Base-by-base conservation (phyloP, 2,888 invertebrate genomes). In the Meganola albula region DNA sequence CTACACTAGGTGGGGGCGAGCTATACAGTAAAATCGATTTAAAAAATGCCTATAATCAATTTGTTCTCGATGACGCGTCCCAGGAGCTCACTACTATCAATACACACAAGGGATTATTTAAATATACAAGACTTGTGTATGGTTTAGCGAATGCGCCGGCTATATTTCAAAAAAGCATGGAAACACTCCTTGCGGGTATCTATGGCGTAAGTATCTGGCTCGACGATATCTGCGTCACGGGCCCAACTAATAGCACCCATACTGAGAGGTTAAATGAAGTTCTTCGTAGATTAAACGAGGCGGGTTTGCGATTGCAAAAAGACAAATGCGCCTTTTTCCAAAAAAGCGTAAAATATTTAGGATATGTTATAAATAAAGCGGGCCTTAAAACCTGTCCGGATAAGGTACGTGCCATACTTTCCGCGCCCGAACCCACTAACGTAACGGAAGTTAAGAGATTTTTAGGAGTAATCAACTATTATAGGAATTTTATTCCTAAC, bases 101-200 rank as follows among this genome's bases (percentile, higher is more conserved):
- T 24, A 58, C 59, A 4, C 45, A 49, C n/a, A 44, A 44, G 8
- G 58, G 58, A n/a, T 32, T 57, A 14, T 61, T 47, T 32, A 48
- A 37, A 24, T 56, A 48, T 38, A 51, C 49, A 11, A 34, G 53
- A 8, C n/a, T 20, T n/a, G 3, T 20, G 3, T 20, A 20, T 7
- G 20, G 20, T 20, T 5, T 20, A 2, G 20, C 51, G 4, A 53
- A 44, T 13, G 58, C 56, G 6, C 60, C 62, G 1, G 54, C 57
- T 4, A 57, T 58, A 31, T 66, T 69, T 31, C 61, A 70, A 46
- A 48, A 50, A 38, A 36, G 54, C 4, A 65, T 67, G 55, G 51
- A 54, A 25, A 38, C 34, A 1, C 31, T 51, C 6, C 25, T 53
- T n/a, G 10, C 24, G 18, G 49, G 39, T 3, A 25, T 56, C 9